These are phyloP conservation scores for Margaritifera margaritifera DNA, from an alignment of 2,888 invertebrate genomes.

Conservation along the genomic window DNA sequence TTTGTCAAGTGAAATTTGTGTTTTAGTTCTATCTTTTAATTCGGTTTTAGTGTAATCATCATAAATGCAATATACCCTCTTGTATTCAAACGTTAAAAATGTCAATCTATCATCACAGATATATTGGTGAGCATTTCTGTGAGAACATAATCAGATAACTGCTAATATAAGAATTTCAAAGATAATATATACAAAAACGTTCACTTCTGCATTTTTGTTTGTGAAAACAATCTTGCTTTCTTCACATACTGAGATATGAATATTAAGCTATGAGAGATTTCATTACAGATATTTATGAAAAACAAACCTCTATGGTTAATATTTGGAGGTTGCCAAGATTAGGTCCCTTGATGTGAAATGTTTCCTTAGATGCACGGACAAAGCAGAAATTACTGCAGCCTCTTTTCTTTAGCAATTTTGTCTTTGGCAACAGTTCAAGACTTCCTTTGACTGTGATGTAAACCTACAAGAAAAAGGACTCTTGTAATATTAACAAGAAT, in stretches of 20 bases:
- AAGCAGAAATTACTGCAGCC: conserved; percentile 55
- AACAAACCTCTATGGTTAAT: conserved; percentile 55
- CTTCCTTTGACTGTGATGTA: conserved; percentile 58
- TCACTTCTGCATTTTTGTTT: too few relatives aligned
- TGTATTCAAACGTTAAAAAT: too few relatives aligned
- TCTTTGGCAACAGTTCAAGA: conserved; percentile 47
- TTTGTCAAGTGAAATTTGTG: too few relatives aligned
- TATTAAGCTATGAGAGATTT: background rate
- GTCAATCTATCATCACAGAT: too few relatives aligned
- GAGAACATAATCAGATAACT: background rate
- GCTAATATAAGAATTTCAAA: conserved; percentile 1
- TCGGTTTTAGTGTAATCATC: too few relatives aligned
- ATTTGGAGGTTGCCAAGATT: conserved; percentile 55
- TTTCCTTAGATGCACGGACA: conserved; percentile 56
- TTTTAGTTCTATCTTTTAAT: too few relatives aligned
- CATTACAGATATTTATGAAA: background rate
- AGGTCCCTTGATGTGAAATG: conserved; percentile 59
- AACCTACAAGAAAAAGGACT: conserved; percentile 46
- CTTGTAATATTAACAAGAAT: background rate
- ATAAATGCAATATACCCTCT: too few relatives aligned
- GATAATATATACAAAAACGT: too few relatives aligned
- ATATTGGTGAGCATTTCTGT: too few relatives aligned
- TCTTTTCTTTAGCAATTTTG: conserved; percentile 47
- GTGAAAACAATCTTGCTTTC: too few relatives aligned
- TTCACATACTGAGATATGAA: background rate